These are phyloP conservation scores for Drosophila affinis DNA, from an alignment of 2,888 invertebrate species.

Conservation along the genomic window DNA sequence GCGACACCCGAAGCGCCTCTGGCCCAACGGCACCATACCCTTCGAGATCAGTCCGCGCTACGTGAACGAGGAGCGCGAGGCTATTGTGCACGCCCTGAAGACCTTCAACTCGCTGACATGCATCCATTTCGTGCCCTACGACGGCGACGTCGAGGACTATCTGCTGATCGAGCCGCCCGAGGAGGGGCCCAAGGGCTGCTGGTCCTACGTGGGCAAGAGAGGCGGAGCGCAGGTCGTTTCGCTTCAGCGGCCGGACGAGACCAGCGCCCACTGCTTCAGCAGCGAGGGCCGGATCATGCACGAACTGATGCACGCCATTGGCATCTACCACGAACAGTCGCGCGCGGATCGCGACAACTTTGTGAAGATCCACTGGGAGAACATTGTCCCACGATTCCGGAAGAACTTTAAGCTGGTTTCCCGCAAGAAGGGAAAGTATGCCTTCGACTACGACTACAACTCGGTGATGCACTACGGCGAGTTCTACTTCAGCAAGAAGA, in stretches of 20 bases:
- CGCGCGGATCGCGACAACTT: constrained; percentile 87
- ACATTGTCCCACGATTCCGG: constrained; percentile 85
- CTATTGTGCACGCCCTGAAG: constrained; percentile 86
- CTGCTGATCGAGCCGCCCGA: constrained; percentile 87
- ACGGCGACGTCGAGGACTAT: constrained; percentile 87
- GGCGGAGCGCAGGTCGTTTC: constrained; percentile 91
- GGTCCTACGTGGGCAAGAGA: constrained; percentile 90
- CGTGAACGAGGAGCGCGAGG: constrained; percentile 84
- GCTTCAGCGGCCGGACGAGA: constrained; percentile 87
- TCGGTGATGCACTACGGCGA: constrained; percentile 92
- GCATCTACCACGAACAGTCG: constrained; percentile 92
- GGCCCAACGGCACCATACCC: constrained; percentile 87
- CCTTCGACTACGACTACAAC: constrained; percentile 90
- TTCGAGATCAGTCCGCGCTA: constrained; percentile 87
- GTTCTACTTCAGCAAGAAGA: constrained; percentile 87
- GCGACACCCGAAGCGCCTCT: constrained; percentile 87
- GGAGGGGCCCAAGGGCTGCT: constrained; percentile 88
- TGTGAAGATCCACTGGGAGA: constrained; percentile 88
- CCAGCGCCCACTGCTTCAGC: constrained; percentile 87
- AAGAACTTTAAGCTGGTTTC: constrained; percentile 88
- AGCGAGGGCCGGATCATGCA: constrained; percentile 90
- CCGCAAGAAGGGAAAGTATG: constrained; percentile 87
- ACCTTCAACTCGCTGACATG: constrained; percentile 88
- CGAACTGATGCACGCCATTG: constrained; percentile 92
- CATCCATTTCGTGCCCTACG: constrained; percentile 87